These are phyloP conservation scores for Patella caerulea DNA, from an alignment of 2,888 invertebrate species.

Conservation along the genomic window DNA sequence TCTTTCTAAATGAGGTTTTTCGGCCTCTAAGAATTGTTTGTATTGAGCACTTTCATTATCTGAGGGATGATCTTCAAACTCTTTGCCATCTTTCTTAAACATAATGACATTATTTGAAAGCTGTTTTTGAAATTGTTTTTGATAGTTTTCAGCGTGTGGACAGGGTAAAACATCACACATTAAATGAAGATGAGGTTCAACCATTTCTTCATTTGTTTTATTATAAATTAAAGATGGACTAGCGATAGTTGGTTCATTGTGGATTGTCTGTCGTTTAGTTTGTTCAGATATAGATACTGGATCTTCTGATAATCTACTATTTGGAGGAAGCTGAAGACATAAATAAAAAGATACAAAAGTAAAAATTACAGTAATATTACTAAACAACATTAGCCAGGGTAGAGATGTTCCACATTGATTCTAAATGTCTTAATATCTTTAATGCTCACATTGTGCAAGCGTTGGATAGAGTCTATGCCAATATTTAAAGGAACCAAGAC, in stretches of 20 bases:
- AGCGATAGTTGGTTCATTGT: slow-evolving; percentile 32
- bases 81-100: neutral
- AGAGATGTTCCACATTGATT: too few species aligned
- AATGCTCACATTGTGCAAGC: too few species aligned
- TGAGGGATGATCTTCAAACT: slow-evolving; percentile 15
- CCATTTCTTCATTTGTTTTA: slow-evolving; percentile 21
- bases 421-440: too few species aligned
- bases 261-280: too few species aligned
- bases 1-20: slow-evolving; percentile 49
- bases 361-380: too few species aligned
- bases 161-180: slow-evolving; percentile 58
- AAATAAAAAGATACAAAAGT: too few species aligned
- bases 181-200: slow-evolving; percentile 54
- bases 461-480: too few species aligned
- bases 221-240: slow-evolving; percentile 42
- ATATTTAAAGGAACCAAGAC: too few species aligned
- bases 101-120: slow-evolving; percentile 9
- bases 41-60: slow-evolving; percentile 28
- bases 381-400: too few species aligned
- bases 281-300: too few species aligned
- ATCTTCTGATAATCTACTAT: too few species aligned
- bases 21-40: slow-evolving; percentile 52
- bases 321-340: too few species aligned
- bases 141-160: slow-evolving; percentile 37
- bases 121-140: slow-evolving; percentile 12